These are phyloP conservation scores for Caradrina clavipalpis DNA, from an alignment of 2,888 invertebrate genomes.

Conservation along the genomic window DNA sequence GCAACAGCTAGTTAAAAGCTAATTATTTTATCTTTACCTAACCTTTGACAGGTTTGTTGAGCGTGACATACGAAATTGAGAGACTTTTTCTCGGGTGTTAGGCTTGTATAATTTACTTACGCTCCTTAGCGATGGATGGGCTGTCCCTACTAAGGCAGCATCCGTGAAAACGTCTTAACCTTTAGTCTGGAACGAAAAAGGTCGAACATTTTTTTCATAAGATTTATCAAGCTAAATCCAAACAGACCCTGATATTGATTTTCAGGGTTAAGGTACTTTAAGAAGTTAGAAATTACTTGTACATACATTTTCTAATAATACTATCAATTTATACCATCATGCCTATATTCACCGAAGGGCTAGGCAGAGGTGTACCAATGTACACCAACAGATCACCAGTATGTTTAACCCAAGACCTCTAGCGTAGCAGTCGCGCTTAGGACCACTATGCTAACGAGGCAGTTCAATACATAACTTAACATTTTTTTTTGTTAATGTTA, in stretches of 20 bases:
- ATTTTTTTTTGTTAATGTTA: too few species aligned
- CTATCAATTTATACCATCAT: too few species aligned
- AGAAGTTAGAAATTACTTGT: too few species aligned
- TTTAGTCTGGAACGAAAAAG: constrained; percentile 15
- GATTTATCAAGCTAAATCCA: neutral
- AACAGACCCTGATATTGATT: neutral
- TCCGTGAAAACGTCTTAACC: constrained; percentile 16
- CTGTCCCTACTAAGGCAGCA: neutral
- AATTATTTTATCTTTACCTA: constrained; percentile 7
- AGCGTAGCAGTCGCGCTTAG: too few species aligned
- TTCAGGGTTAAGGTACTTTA: neutral
- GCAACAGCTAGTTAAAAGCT: neutral
- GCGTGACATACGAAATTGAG: constrained; percentile 9
- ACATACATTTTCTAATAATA: too few species aligned
- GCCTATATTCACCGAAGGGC: too few species aligned
- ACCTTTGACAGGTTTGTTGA: constrained; percentile 3
- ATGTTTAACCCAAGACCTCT: too few species aligned
- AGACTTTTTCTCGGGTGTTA: constrained; percentile 7
- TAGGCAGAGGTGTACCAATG: too few species aligned
- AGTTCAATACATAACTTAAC: too few species aligned
- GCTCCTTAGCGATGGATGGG: constrained; percentile 21
- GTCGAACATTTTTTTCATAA: constrained; percentile 3
- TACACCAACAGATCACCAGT: too few species aligned
- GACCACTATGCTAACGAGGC: too few species aligned
- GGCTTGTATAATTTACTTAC: constrained; percentile 37